Base-by-base conservation (phyloP, 1,140 invertebrate species). In the Scaptomyza hsui region DNA sequence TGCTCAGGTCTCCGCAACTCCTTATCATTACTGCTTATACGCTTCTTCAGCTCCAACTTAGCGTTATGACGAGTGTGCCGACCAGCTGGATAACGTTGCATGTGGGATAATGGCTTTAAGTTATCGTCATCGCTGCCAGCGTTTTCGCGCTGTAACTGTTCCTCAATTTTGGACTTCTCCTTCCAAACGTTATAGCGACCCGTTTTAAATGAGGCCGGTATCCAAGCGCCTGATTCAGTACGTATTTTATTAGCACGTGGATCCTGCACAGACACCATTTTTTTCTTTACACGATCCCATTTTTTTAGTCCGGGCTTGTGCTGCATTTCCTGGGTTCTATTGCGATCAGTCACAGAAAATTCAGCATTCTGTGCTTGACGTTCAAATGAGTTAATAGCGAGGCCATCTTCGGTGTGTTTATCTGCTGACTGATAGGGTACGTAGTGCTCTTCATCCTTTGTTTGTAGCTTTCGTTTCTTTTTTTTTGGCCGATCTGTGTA, bases 221-320 rank as follows among this genome's bases (percentile, higher is more conserved):
- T 98, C 95, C 97, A 97, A 0, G 94, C 94, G 7, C 98, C 98
- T 56, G 97, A 98, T 92, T 99, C 98, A 2, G 98, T 99, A 71
- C 95, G 95, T 72, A 99, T 98, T 92, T 97, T 98, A 47, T 95
- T 95, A 15, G 93, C 91, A 68, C 94, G 94, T 1, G 92, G 88
- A 88, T 95, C 93, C 92, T 95, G 94, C 6, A 94, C 92, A 12
- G 93, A 93, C n/a, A 98, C 94, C 94, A 97, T 98, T 92, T 97
- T 98, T 93, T 98, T 98, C 91, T 95, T 95, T 90, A 98, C 98
- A 10, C 96, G 94, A 93, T 98, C 97, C 97, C 97, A 98, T 89
- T 94, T 95, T 78, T 95, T 93, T 16, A 93, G 90, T 32, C 94
- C 92, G 0, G 92, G 92, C 51, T 94, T 93, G 35, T 93, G 91